These are phyloP conservation scores for Mustela nigripes DNA, from an alignment of 2,113 vertebrate genomes.

Conservation along the genomic window DNA sequence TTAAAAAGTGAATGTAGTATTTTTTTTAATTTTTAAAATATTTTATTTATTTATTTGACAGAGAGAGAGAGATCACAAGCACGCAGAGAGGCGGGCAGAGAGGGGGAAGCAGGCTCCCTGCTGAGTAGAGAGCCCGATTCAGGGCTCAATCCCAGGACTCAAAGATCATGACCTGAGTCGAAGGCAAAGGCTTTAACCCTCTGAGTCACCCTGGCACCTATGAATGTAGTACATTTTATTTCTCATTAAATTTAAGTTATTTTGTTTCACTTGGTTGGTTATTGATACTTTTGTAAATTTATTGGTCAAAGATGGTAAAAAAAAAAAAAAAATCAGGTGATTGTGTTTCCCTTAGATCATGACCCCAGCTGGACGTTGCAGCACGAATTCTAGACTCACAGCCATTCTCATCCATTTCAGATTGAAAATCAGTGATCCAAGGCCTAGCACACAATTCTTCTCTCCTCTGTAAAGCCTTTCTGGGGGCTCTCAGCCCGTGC, in stretches of 20 bases:
- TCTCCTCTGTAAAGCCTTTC: background rate
- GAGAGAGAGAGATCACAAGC: too few relatives aligned
- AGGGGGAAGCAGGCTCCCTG: too few relatives aligned
- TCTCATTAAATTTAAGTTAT: slow-evolving; percentile 20
- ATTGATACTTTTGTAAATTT: slow-evolving; percentile 32
- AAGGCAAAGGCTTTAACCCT: too few relatives aligned
- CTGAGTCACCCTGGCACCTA: too few relatives aligned
- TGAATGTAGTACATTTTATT: background rate
- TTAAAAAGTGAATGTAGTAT: slow-evolving; percentile 32
- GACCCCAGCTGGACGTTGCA: background rate
- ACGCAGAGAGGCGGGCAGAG: too few relatives aligned
- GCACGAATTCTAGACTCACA: background rate
- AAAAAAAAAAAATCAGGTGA: background rate
- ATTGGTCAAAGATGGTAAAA: background rate
- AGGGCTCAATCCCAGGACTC: too few relatives aligned
- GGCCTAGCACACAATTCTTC: background rate
- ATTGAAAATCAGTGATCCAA: background rate
- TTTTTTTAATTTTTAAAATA: background rate
- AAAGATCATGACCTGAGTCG: too few relatives aligned
- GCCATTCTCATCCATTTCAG: background rate
- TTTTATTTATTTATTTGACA: too few relatives aligned
- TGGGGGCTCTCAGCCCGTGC: background rate
- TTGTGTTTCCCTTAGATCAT: background rate
- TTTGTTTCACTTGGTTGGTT: slow-evolving; percentile 34
- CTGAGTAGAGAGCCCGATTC: too few relatives aligned